Evolutionary conservation across 2,113 vertebrate species (phyloP).

Genomic region (Suncus etruscus): DNA sequence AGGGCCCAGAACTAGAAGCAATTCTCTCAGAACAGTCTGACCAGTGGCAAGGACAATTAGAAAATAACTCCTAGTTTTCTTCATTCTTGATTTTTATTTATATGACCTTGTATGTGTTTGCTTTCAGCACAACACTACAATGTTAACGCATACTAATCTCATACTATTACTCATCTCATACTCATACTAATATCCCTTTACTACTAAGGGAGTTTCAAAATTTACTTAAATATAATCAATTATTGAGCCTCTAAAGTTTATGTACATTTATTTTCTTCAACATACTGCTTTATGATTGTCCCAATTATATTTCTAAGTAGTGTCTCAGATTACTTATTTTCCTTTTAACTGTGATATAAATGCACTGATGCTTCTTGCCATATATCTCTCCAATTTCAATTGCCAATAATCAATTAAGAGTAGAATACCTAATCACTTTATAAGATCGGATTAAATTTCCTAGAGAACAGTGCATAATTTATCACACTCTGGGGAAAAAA

Average conservation of each 20-base stretch:
- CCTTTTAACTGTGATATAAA: conserved; percentile 30
- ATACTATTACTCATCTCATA: neutral
- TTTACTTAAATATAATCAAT: conserved; percentile 47
- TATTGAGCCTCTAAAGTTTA: neutral
- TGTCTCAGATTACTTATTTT: conserved; percentile 51
- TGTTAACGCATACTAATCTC: conserved; percentile 45
- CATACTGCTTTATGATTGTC: neutral
- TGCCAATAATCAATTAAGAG: conserved; percentile 42
- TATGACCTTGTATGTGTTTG: conserved; percentile 34
- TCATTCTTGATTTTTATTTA: conserved; percentile 55
- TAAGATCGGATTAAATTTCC: neutral
- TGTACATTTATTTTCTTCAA: neutral
- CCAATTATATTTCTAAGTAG: neutral
- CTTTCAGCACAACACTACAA: conserved; percentile 46
- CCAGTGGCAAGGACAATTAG: conserved; percentile 54
- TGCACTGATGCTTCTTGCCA: neutral
- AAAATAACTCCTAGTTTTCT: conserved; percentile 65
- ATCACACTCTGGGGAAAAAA: neutral
- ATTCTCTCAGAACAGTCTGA: conserved; percentile 38
- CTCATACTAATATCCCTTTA: neutral
- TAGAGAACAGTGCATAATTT: conserved; percentile 19
- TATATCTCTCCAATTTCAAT: conserved; percentile 46
- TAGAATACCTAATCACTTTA: neutral
- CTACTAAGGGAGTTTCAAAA: neutral
- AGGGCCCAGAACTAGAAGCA: conserved; percentile 68